Evolutionary conservation across 92 coral and sea anemone species (phyloP).

Genomic region (Epizoanthus illoricatus): DNA sequence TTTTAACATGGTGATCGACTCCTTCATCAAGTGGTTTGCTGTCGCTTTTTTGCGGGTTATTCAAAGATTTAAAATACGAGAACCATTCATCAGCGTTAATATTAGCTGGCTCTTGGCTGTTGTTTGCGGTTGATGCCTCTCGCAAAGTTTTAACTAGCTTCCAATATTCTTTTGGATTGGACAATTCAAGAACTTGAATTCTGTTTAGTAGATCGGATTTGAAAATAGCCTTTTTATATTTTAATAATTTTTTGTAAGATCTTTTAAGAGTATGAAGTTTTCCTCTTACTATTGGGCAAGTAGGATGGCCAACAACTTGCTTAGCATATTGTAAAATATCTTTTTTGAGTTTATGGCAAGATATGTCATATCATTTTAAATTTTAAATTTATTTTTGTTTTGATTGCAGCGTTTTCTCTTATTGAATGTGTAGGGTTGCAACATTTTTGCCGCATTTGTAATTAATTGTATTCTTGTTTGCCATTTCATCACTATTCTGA

Average conservation of each 20-base stretch:
- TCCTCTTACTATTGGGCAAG: not conserved
- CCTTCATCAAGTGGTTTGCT: conserved; percentile 1
- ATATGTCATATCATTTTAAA: not conserved
- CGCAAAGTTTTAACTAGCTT: not conserved
- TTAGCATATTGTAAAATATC: not conserved
- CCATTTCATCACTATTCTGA: not conserved
- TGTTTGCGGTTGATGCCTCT: not conserved
- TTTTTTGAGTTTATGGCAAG: not conserved
- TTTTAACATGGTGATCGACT: not conserved
- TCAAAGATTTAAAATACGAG: not conserved
- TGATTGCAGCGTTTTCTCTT: not conserved
- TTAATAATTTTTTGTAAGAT: not conserved
- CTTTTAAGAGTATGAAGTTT: not conserved
- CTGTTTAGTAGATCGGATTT: not conserved
- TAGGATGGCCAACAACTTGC: not conserved
- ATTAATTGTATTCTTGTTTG: not conserved
- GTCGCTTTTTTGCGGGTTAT: conserved; percentile 1
- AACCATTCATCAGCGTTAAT: conserved; percentile 4
- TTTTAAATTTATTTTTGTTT: not conserved
- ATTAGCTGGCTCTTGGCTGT: not conserved
- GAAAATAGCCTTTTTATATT: not conserved
- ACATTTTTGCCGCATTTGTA: too few species aligned
- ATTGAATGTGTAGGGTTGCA: not conserved
- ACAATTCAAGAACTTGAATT: not conserved
- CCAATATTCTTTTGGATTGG: conserved; percentile 1